Percentiles rank a stretch among this genome's conserved stretches.
Conservation (phyloP, 2,888 invertebrate genomes). For the Allygus modestus region DNA sequence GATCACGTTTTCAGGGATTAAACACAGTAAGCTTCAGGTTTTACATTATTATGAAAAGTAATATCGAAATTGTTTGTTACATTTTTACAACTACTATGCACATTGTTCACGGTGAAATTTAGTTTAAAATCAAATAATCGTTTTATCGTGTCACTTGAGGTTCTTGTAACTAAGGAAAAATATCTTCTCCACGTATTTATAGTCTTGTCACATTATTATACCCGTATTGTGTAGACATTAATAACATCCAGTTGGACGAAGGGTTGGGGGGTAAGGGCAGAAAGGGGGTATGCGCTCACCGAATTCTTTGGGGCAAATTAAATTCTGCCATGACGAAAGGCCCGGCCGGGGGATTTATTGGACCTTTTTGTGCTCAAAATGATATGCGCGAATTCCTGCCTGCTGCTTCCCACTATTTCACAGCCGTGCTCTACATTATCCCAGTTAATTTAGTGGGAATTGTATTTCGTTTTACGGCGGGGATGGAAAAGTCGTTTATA, state of each 20-base stretch:
- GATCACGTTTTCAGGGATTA: no score
- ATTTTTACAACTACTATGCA: no score
- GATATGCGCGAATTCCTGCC: slow-evolving; percentile 56
- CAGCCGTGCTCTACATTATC: slow-evolving; percentile 34
- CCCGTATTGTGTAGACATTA: slow-evolving; percentile 36
- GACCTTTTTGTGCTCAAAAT: slow-evolving; percentile 58
- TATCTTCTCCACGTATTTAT: slow-evolving; percentile 2
- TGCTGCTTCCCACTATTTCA: slow-evolving; percentile 48
- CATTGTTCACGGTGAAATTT: no score
- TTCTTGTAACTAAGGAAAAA: no score
- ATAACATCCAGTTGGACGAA: not conserved
- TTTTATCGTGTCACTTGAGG: no score
- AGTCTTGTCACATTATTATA: slow-evolving; percentile 38
- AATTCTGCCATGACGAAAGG: slow-evolving; percentile 64
- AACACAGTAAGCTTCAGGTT: no score
- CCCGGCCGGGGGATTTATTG: slow-evolving; percentile 51
- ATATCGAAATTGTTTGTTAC: no score
- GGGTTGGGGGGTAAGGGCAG: slow-evolving; percentile 26
- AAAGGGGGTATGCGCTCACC: slow-evolving; percentile 51
- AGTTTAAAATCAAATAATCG: no score
- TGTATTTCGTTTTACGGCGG: slow-evolving; percentile 1
- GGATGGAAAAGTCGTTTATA: slow-evolving; percentile 32
- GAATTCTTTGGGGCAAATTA: slow-evolving; percentile 65
- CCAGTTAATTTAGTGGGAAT: slow-evolving; percentile 53
- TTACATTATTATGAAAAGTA: no score